Evolutionary conservation across 2,797 vertebrate genomes (phyloP).

Genomic region (Spea hammondii): DNA sequence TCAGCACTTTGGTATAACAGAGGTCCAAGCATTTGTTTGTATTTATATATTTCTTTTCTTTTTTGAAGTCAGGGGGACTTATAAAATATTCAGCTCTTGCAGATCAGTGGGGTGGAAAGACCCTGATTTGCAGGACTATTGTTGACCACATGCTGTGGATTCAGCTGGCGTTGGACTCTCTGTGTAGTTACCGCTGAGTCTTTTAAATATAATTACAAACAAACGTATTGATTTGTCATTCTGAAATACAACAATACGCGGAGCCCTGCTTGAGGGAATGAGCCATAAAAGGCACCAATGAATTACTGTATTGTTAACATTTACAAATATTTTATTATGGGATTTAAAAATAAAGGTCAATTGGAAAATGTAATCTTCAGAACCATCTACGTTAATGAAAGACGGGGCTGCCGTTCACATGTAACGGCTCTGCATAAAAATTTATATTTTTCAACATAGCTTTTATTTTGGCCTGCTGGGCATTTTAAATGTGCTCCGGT

Average conservation of each 20-base stretch:
- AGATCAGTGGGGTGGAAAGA: too few relatives aligned
- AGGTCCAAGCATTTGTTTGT: too few relatives aligned
- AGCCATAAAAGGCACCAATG: conserved; percentile 59
- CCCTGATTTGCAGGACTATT: too few relatives aligned
- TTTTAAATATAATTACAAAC: background rate
- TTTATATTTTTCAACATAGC: conserved; percentile 60
- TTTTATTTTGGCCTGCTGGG: conserved; percentile 63
- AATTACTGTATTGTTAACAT: conserved; percentile 62
- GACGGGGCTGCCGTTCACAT: conserved; percentile 57
- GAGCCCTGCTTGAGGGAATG: conserved; percentile 60
- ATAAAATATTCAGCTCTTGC: too few relatives aligned
- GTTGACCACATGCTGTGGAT: background rate
- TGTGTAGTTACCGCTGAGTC: background rate
- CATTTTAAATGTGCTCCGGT: conserved; percentile 65
- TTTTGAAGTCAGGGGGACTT: too few relatives aligned
- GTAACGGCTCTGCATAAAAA: conserved; percentile 63
- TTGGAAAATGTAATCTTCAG: conserved; percentile 56
- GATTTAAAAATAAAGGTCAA: conserved; percentile 68
- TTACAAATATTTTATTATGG: conserved; percentile 59
- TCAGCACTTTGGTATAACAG: too few relatives aligned
- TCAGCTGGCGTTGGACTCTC: background rate
- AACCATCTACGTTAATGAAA: conserved; percentile 57
- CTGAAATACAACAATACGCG: conserved; percentile 61
- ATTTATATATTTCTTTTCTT: too few relatives aligned
- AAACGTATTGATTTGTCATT: conserved; percentile 51